Evolutionary conservation across 1,140 invertebrate genomes (phyloP).

Genomic region (Drosophila eugracilis): DNA sequence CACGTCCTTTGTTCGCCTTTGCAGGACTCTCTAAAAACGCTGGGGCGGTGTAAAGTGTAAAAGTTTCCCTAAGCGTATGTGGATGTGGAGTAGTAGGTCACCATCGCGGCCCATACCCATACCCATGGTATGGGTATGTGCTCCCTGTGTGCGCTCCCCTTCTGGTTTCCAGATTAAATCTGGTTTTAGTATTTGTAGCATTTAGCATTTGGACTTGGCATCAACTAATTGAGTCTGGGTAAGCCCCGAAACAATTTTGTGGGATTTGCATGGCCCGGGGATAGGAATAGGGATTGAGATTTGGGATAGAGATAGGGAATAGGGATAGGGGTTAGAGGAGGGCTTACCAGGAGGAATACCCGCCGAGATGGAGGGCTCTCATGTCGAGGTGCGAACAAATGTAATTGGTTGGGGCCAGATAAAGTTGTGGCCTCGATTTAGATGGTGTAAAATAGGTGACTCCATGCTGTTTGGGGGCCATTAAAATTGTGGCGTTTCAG

Average conservation of each 20-base stretch:
- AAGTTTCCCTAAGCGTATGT: constrained; percentile 35
- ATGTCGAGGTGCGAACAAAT: constrained; percentile 33
- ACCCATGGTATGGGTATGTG: neutral
- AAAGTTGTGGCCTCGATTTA: constrained; percentile 23
- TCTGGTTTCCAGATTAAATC: constrained; percentile 27
- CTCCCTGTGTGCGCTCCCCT: neutral
- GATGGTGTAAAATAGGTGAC: neutral
- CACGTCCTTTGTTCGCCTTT: constrained; percentile 34
- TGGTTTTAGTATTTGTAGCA: constrained; percentile 46
- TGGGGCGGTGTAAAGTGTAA: constrained; percentile 24
- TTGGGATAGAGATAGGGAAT: too few relatives aligned
- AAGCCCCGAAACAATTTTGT: constrained; percentile 46
- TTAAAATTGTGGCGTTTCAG: neutral
- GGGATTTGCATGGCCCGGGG: constrained; percentile 16
- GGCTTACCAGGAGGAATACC: too few relatives aligned
- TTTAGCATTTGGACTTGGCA: constrained; percentile 43
- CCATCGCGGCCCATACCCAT: neutral
- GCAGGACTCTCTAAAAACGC: constrained; percentile 17
- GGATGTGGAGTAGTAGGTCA: constrained; percentile 44
- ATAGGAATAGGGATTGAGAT: neutral
- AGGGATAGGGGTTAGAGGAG: too few relatives aligned
- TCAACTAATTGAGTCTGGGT: constrained; percentile 47
- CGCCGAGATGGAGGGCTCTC: neutral
- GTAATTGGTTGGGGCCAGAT: constrained; percentile 36
- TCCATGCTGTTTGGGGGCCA: constrained; percentile 1